These are phyloP conservation scores for Agapostemon virescens DNA, from an alignment of 2,888 invertebrate genomes.

Conservation along the genomic window DNA sequence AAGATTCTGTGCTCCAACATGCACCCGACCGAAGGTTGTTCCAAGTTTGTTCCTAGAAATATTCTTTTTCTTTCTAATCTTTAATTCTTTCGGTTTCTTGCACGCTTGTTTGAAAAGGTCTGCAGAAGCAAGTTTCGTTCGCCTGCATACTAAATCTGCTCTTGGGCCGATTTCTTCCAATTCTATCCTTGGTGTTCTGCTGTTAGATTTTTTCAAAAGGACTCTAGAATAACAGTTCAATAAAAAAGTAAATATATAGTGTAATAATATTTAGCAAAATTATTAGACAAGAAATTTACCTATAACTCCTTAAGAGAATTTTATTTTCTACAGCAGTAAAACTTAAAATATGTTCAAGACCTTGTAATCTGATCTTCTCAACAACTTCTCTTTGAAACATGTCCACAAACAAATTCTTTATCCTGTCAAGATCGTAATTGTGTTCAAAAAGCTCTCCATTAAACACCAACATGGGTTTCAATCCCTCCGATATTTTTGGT, in stretches of 20 bases:
- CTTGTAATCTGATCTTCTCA: constrained; percentile 92
- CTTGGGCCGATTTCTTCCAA: constrained; percentile 96
- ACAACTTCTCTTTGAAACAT: constrained; percentile 94
- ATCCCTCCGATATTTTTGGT: constrained; percentile 89
- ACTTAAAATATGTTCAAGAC: constrained; percentile 95
- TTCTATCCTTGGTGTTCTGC: constrained; percentile 93
- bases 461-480: constrained; percentile 95
- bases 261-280: background rate
- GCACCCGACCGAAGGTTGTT: constrained; percentile 93
- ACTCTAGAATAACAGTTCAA: constrained; percentile 84
- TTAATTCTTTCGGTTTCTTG: constrained; percentile 89
- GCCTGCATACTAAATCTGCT: constrained; percentile 91
- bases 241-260: background rate
- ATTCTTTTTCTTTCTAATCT: constrained; percentile 93
- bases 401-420: constrained; percentile 94
- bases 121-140: constrained; percentile 93
- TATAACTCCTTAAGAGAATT: constrained; percentile 88
- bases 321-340: constrained; percentile 92
- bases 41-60: constrained; percentile 93
- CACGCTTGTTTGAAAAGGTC: constrained; percentile 92
- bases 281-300: constrained; percentile 75
- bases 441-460: constrained; percentile 95
- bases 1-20: constrained; percentile 94
- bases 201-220: constrained; percentile 94
- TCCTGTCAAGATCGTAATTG: constrained; percentile 88